phyloP scores from a whole-genome alignment of 2,888 invertebrate species.

The Dicroscelio sp. region DNA sequence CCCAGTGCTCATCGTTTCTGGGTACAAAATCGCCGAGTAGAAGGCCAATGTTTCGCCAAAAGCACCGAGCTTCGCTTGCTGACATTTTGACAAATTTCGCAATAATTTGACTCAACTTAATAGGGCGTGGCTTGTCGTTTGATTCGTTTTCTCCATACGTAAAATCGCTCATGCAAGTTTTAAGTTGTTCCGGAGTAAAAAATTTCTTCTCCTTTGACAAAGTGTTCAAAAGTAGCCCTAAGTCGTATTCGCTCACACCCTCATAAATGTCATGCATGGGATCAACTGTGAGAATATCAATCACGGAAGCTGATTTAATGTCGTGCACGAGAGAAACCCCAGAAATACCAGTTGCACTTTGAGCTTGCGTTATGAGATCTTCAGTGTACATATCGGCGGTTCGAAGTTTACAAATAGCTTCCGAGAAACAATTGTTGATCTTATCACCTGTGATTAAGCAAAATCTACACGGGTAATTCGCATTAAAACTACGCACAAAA shows the following conservation, averaged over 20 bases:
- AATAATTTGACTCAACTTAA: constrained; percentile 37
- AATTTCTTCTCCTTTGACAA: constrained; percentile 74
- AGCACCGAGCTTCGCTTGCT: constrained; percentile 74
- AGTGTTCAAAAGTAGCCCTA: constrained; percentile 78
- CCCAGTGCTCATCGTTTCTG: constrained; percentile 70
- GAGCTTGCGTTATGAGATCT: constrained; percentile 31
- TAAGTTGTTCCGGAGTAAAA: constrained; percentile 68
- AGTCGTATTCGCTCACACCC: too few relatives aligned
- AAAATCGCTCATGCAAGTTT: constrained; percentile 62
- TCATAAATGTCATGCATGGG: too few relatives aligned
- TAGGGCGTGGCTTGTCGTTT: constrained; percentile 66
- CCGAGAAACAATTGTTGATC: constrained; percentile 7
- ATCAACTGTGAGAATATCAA: constrained; percentile 52
- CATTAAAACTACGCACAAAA: constrained; percentile 59
- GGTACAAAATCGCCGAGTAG: constrained; percentile 75
- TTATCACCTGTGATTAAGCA: constrained; percentile 52
- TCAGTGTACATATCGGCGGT: constrained; percentile 26
- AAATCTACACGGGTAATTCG: too few relatives aligned
- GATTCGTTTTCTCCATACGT: constrained; percentile 65
- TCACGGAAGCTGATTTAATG: constrained; percentile 17
- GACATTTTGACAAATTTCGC: constrained; percentile 72
- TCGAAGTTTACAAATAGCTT: constrained; percentile 7
- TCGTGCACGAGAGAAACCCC: constrained; percentile 48
- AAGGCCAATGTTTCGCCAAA: constrained; percentile 74
- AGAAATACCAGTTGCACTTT: constrained; percentile 56